These are phyloP conservation scores for Sinhomidia bicolor DNA, from an alignment of 2,888 invertebrate species.

Conservation along the genomic window DNA sequence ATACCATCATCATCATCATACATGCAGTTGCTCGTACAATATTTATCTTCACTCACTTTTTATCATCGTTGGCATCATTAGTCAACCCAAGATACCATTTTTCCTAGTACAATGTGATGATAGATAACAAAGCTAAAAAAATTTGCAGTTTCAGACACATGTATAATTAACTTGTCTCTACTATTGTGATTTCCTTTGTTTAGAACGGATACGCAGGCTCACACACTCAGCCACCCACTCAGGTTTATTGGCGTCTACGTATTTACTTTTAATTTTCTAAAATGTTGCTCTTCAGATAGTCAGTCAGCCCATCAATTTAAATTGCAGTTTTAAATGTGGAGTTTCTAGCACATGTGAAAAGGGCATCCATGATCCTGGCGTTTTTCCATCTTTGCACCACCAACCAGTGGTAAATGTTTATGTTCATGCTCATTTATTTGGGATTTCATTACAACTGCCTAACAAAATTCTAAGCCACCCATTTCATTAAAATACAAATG, in stretches of 20 bases:
- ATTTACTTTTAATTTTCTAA: slow-evolving; percentile 56
- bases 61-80: background rate
- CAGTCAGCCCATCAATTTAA: background rate
- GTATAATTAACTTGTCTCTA: background rate
- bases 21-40: background rate
- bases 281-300: slow-evolving; percentile 29
- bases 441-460: background rate
- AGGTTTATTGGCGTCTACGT: slow-evolving; percentile 5
- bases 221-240: slow-evolving; percentile 31
- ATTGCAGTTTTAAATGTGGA: background rate
- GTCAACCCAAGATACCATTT: background rate
- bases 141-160: background rate
- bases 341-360: background rate
- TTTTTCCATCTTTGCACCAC: background rate
- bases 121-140: slow-evolving; percentile 1
- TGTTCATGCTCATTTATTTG: slow-evolving; percentile 19
- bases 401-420: background rate
- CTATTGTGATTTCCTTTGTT: slow-evolving; percentile 15
- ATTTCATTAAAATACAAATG: background rate
- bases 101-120: slow-evolving; percentile 6
- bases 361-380: slow-evolving; percentile 2
- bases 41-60: background rate
- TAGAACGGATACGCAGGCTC: background rate
- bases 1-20: background rate
- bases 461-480: slow-evolving; percentile 12